phyloP scores from a whole-genome alignment of 1,140 invertebrate genomes.

The Pinna nobilis region DNA sequence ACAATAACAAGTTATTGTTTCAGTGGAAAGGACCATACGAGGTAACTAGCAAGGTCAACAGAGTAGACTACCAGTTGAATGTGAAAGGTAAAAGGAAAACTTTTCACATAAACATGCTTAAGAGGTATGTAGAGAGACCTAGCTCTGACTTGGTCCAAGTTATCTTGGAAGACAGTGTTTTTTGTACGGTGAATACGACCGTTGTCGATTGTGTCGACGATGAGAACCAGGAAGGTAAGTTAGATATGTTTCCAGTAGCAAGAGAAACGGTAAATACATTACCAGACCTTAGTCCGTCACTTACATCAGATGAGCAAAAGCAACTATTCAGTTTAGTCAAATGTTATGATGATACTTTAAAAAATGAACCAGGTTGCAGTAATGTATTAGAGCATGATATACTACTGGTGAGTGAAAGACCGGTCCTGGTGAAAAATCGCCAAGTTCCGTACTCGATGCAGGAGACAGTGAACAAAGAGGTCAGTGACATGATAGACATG shows the following conservation, averaged over 20 bases:
- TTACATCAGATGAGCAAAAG: constrained; percentile 3
- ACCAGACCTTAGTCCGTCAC: constrained; percentile 3
- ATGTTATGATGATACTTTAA: constrained; percentile 14
- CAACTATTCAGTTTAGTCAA: neutral
- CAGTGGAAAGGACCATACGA: constrained; percentile 40
- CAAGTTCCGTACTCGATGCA: constrained; percentile 20
- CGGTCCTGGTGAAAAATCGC: constrained; percentile 8
- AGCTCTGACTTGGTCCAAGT: neutral
- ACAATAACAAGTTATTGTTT: constrained; percentile 39
- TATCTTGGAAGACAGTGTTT: neutral
- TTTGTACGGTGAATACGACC: neutral
- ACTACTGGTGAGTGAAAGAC: constrained; percentile 1
- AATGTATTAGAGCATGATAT: constrained; percentile 21
- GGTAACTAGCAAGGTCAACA: constrained; percentile 1
- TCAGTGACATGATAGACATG: constrained; percentile 34
- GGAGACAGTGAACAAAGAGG: constrained; percentile 25
- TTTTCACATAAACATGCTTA: constrained; percentile 40
- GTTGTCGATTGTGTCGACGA: constrained; percentile 11
- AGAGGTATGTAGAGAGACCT: constrained; percentile 3
- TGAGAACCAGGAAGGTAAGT: neutral
- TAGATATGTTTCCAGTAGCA: neutral
- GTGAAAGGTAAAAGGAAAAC: constrained; percentile 28
- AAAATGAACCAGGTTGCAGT: constrained; percentile 21
- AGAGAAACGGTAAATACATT: constrained; percentile 3
- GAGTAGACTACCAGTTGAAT: constrained; percentile 34